Percentiles rank a stretch among this genome's conserved stretches.
Evolutionary conservation across 2,113 vertebrate genomes (phyloP).

Genomic region (Nothobranchius furzeri): DNA sequence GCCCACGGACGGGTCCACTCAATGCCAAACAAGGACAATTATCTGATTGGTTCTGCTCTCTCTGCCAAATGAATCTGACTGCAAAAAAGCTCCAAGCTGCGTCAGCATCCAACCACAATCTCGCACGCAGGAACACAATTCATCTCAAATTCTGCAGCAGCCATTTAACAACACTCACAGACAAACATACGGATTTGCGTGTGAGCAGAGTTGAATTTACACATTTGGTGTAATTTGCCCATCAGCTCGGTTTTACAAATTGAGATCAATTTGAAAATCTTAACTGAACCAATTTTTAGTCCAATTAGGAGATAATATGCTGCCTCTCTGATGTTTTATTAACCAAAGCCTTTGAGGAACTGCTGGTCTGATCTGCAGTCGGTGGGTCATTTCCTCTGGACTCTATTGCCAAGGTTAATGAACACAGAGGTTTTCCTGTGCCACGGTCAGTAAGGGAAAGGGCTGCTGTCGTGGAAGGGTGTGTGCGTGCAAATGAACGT

Average conservation of each 20-base stretch:
- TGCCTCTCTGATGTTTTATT: slow-evolving; percentile 63
- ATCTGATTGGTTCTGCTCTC: slow-evolving; percentile 77
- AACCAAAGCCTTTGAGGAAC: slow-evolving; percentile 47
- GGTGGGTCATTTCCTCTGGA: slow-evolving; percentile 47
- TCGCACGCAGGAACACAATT: neutral
- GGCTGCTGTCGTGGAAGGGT: slow-evolving; percentile 42
- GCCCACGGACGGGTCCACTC: slow-evolving; percentile 72
- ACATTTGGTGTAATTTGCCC: slow-evolving; percentile 40
- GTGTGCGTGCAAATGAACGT: slow-evolving; percentile 36
- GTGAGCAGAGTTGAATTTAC: slow-evolving; percentile 28
- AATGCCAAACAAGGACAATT: slow-evolving; percentile 82
- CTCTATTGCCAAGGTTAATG: slow-evolving; percentile 71
- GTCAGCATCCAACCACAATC: slow-evolving; percentile 57
- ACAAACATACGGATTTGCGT: slow-evolving; percentile 23
- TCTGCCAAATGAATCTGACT: slow-evolving; percentile 74
- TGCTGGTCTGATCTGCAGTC: slow-evolving; percentile 30
- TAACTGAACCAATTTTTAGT: slow-evolving; percentile 51
- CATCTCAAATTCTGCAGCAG: slow-evolving; percentile 16
- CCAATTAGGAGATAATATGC: slow-evolving; percentile 41
- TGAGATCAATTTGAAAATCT: slow-evolving; percentile 30
- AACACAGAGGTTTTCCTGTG: slow-evolving; percentile 59
- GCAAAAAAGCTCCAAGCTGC: slow-evolving; percentile 65
- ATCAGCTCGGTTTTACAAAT: slow-evolving; percentile 26
- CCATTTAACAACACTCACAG: slow-evolving; percentile 15
- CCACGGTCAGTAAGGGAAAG: slow-evolving; percentile 50